These are phyloP conservation scores for Cinclus mexicanus DNA, from an alignment of 2,113 vertebrate genomes.

Conservation along the genomic window DNA sequence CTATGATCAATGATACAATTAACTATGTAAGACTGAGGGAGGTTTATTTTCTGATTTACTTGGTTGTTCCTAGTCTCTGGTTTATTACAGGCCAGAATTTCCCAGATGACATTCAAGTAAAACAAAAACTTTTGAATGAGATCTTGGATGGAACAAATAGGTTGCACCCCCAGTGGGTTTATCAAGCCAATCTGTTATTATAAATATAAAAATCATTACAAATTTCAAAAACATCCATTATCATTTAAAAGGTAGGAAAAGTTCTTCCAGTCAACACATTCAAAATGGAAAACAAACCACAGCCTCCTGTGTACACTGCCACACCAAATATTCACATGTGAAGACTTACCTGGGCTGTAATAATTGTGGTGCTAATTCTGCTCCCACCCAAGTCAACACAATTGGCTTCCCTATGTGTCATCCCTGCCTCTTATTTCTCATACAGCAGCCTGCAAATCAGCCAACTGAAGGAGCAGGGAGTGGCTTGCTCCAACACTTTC, in stretches of 20 bases:
- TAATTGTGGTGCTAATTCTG: not conserved
- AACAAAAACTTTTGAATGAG: not conserved
- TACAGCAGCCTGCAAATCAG: not conserved
- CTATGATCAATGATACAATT: not conserved
- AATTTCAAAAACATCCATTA: not conserved
- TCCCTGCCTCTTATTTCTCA: not conserved
- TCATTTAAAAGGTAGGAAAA: not conserved
- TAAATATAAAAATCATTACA: not conserved
- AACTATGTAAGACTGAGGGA: not conserved
- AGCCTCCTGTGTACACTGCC: not conserved
- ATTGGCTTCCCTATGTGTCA: not conserved
- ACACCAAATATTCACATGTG: not conserved
- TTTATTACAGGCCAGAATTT: not conserved
- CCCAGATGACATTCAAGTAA: not conserved
- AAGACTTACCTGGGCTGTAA: not conserved
- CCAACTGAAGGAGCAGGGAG: not conserved
- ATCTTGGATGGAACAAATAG: not conserved
- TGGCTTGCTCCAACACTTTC: not conserved
- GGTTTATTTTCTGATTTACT: not conserved
- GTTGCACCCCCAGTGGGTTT: not conserved
- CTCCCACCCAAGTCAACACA: not conserved
- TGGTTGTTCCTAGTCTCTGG: not conserved
- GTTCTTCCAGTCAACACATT: not conserved
- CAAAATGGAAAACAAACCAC: not conserved
- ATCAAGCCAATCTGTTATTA: not conserved